Base-by-base conservation (phyloP, 2,888 invertebrate genomes). In the Phortica magna region DNA sequence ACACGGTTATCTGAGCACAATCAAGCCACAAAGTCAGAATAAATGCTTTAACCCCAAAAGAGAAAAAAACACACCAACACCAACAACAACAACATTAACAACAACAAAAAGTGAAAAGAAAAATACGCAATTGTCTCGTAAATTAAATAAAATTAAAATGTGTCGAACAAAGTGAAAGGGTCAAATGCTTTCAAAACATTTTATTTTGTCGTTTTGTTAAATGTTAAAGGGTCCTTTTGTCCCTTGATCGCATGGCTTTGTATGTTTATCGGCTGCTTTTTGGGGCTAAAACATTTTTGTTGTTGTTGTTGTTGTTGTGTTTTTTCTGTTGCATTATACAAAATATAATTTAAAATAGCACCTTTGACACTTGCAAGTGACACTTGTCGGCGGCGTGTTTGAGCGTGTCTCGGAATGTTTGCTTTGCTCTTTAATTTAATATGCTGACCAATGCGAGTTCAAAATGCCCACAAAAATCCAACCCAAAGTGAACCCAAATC, bases 311-410 rank as follows among this genome's bases (percentile, higher is more conserved):
- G 65, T 22, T 55, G 53, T 48, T 9, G 72, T 78, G 64, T 31
- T 65, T 76, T 41, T 78, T 71, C n/a, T 59, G 43, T 43, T 7
- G 68, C 53, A n/a, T 57, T 72, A 39, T 57, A n/a, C 31, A 12
- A 72, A 55, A 57, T 31, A 9, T 57, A 42, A 19, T 42, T 43
- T 59, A 9, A 86, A 85, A 83, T 80, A 79, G 85, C 87, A 88
- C 89, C 87, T 88, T 83, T 88, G 87, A 88, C 87, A 88, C 87
- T 87, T 85, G 89, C 85, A 83, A 88, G 81, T 88, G 87, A 88
- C 89, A 88, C 84, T 88, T 82, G 64, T 17, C 53, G 55, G 73
- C 14, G 43, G 72, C 48, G 65, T 48, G 71, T 67, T 71, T 71
- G 43, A 59, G 76, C 31, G 39, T 64, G 64, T 64, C 10, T 19